phyloP scores from a whole-genome alignment of 1,140 invertebrate species.

The Achatina immaculata region DNA sequence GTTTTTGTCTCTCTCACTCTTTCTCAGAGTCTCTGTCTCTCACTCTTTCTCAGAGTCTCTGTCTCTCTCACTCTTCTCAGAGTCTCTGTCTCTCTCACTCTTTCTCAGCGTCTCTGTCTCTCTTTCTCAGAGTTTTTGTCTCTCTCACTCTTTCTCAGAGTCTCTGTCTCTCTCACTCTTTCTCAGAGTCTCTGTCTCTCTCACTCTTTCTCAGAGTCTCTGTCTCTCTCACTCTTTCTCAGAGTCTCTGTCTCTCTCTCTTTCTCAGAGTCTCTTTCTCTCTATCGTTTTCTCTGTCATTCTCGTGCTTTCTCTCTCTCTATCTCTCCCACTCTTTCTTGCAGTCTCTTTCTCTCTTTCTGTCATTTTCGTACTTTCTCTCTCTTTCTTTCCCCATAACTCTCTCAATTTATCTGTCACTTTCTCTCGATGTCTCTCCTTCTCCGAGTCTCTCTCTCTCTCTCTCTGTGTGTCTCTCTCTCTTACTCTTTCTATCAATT shows the following conservation, averaged over 20 bases:
- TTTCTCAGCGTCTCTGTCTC: no score
- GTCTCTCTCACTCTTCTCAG: not conserved
- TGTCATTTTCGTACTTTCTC: not conserved
- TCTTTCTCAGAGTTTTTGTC: no score
- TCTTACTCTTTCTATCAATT: no score
- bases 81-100: not conserved
- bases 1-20: no score
- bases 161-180: no score
- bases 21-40: not conserved
- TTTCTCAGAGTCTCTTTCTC: not conserved
- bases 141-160: no score
- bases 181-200: no score
- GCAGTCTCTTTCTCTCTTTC: not conserved
- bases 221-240: conserved; percentile 14
- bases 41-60: not conserved
- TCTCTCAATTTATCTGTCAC: not conserved
- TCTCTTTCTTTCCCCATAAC: not conserved
- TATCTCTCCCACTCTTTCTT: not conserved
- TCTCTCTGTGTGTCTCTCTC: not conserved
- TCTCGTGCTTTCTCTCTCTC: not conserved
- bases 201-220: no score
- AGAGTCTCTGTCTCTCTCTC: not conserved
- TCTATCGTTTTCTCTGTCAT: not conserved
- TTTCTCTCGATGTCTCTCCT: not conserved
- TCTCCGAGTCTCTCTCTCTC: not conserved